Evolutionary conservation across 1,140 invertebrate species (phyloP), one percentile per base, ranked within the genome.

Genomic region (Battus philenor): DNA sequence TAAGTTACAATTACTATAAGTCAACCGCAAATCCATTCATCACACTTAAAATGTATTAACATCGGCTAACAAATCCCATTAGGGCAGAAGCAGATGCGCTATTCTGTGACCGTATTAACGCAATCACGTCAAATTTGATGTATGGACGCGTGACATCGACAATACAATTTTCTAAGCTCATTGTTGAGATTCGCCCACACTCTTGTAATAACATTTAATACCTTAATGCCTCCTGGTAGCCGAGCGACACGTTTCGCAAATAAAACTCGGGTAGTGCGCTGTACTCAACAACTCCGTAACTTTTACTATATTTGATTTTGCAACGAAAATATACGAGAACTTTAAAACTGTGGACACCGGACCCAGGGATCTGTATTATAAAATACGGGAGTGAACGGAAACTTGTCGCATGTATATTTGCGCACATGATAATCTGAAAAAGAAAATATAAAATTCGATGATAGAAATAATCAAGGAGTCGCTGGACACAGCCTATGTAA

Each of bases 111-210:
- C 51, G 44, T 55, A 58, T 63, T 59, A 65, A 50, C 51, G 53
- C 54, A 47, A 54, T 56, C 47, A 54, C 48, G 62, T 64, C 68
- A 71, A 50, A 44, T 44, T 33, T 63, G 56, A 59, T 59, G 50
- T 32, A 64, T 64, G 46, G 54, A 59, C 52, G 51, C 76, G 74
- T 81, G 74, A 74, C 57, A 54, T 48, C 49, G 50, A 81, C 72
- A 81, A 81, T 81, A 55, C 61, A 54, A 58, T 48, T 48, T 54
- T 43, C 34, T 38, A 41, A 46, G 53, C 29, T 59, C 38, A 64
- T 69, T 61, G 54, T 56, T 31, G 33, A 26, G 44, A 33, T 38
- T 22, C 47, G 47, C 24, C 36, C 29, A 47, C 52, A 11, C 34
- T 34, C 16, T 29, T 20, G 34, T 29, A 22, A 46, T 50, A 47